Conservation (phyloP, 2,113 vertebrate species). For the Myodes glareolus region DNA sequence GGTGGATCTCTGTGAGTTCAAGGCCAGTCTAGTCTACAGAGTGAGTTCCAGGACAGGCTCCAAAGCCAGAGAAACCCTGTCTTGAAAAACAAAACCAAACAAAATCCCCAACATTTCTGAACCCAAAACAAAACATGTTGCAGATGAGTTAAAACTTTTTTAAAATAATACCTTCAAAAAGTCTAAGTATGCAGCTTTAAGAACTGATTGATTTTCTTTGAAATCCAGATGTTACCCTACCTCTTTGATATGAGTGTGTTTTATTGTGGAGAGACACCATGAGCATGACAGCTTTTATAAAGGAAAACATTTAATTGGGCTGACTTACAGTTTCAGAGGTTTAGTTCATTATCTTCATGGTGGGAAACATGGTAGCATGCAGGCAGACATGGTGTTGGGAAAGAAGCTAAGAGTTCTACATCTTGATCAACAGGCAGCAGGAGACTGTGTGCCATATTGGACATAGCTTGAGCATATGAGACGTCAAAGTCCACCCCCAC, state of each 20-base stretch:
- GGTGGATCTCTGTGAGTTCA: too few species aligned
- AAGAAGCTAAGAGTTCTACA: not conserved
- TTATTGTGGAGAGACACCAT: not conserved
- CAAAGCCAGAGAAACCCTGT: too few species aligned
- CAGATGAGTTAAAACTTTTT: conserved; percentile 29
- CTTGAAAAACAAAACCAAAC: too few species aligned
- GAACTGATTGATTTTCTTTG: conserved; percentile 59
- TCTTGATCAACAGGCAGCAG: not conserved
- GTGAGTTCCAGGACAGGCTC: too few species aligned
- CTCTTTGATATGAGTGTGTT: conserved; percentile 11
- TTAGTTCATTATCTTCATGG: not conserved
- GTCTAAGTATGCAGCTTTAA: conserved; percentile 47
- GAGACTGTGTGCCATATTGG: not conserved
- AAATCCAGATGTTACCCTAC: conserved; percentile 63
- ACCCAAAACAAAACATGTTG: conserved; percentile 43
- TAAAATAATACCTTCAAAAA: conserved; percentile 29
- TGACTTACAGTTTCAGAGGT: not conserved
- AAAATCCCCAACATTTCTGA: conserved; percentile 29
- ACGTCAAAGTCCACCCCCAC: not conserved
- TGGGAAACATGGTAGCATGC: not conserved
- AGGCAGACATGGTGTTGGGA: not conserved
- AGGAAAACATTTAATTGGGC: not conserved
- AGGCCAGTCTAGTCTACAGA: too few species aligned
- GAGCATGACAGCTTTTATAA: not conserved
- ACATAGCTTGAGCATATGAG: not conserved